phyloP scores from a whole-genome alignment of 1,140 invertebrate species.

The Formica selysi region DNA sequence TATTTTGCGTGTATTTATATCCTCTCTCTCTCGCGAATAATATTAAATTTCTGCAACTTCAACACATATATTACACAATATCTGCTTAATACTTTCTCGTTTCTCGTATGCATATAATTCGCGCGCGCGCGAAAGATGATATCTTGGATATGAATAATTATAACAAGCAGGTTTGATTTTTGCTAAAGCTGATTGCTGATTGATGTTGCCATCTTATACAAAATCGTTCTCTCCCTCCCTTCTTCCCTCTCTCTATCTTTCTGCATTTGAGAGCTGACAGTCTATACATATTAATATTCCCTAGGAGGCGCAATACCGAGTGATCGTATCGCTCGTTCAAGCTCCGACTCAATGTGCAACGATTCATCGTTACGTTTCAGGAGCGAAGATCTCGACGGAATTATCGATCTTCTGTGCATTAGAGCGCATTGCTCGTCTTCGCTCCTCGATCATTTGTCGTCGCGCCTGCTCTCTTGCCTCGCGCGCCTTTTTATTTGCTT shows the following conservation, averaged over 20 bases:
- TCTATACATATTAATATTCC: constrained; percentile 33
- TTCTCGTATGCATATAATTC: constrained; percentile 11
- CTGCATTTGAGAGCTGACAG: constrained; percentile 2
- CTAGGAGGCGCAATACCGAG: constrained; percentile 31
- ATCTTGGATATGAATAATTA: constrained; percentile 36
- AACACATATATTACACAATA: constrained; percentile 45
- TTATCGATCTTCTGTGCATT: constrained; percentile 83
- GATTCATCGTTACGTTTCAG: constrained; percentile 85
- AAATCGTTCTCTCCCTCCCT: background rate
- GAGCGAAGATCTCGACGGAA: constrained; percentile 89
- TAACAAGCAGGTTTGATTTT: constrained; percentile 56
- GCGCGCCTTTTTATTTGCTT: constrained; percentile 85
- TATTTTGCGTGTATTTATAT: constrained; percentile 6
- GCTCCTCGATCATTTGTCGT: constrained; percentile 93
- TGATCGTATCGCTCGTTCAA: constrained; percentile 30
- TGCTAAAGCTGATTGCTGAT: constrained; percentile 34
- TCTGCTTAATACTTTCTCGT: constrained; percentile 51
- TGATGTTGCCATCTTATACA: background rate
- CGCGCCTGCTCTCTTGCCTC: constrained; percentile 92
- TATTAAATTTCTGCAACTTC: constrained; percentile 43
- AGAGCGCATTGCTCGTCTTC: constrained; percentile 89
- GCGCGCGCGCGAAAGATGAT: constrained; percentile 1
- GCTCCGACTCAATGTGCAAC: background rate
- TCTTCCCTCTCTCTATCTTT: background rate
- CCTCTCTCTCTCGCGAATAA: background rate